A percentile compares a stretch with the other conserved stretches of the same genome.
Evolutionary conservation across 2,888 invertebrate genomes (phyloP).

Genomic region (Cerastoderma edule): DNA sequence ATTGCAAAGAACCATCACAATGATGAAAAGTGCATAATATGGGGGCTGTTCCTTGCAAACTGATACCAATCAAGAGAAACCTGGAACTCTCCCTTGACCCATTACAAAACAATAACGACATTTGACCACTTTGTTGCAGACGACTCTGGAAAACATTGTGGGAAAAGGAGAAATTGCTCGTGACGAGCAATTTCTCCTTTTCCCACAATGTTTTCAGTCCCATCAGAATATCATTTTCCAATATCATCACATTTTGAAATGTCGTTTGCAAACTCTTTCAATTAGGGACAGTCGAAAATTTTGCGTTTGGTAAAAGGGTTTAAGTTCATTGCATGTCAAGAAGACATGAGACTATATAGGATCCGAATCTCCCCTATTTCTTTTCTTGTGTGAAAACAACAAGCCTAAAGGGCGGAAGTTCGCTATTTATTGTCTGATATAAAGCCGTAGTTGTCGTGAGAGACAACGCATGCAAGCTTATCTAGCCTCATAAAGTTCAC

Average conservation of each 20-base stretch:
- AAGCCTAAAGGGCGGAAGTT: not conserved
- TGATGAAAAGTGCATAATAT: no score
- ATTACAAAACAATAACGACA: no score
- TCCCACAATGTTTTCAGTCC: not conserved
- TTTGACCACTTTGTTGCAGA: no score
- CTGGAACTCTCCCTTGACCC: no score
- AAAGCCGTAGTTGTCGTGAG: conserved; percentile 5
- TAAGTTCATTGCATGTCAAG: not conserved
- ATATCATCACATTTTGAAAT: no score
- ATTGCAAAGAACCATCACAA: no score
- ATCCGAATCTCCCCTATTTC: not conserved
- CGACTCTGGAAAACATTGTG: not conserved
- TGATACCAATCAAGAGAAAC: no score
- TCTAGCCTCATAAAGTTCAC: conserved; percentile 2
- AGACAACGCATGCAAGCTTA: not conserved
- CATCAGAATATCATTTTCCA: not conserved
- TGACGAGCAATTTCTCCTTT: not conserved
- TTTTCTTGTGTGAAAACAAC: not conserved
- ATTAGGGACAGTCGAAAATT: no score
- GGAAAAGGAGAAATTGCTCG: not conserved
- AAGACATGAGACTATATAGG: not conserved
- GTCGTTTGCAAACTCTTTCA: no score
- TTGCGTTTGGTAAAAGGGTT: no score
- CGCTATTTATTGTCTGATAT: not conserved
- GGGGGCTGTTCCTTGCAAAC: no score